These are phyloP conservation scores for Rhinatrema bivittatum DNA, from an alignment of 2,797 vertebrate species.

Conservation along the genomic window DNA sequence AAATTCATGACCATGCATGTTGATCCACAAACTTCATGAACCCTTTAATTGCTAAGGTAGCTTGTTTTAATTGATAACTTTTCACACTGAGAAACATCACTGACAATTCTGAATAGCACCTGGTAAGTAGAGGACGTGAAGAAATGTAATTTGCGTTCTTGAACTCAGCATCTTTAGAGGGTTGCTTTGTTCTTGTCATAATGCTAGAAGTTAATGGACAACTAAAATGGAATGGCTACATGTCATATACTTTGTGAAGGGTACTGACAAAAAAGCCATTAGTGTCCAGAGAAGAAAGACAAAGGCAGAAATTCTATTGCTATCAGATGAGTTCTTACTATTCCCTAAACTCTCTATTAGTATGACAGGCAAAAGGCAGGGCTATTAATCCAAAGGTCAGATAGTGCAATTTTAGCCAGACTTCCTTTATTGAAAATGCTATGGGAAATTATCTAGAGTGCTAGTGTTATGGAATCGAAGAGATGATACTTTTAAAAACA, in stretches of 20 bases:
- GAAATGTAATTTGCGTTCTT: constrained; percentile 60
- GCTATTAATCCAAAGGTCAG: constrained; percentile 74
- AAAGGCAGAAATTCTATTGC: constrained; percentile 72
- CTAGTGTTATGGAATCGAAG: constrained; percentile 49
- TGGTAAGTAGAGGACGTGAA: constrained; percentile 45
- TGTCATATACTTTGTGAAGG: constrained; percentile 79
- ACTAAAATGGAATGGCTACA: constrained; percentile 67
- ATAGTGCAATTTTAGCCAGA: constrained; percentile 57
- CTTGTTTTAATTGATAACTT: constrained; percentile 50
- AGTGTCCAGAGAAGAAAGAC: constrained; percentile 75
- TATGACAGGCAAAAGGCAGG: constrained; percentile 69
- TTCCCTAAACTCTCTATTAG: constrained; percentile 67
- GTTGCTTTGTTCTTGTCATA: constrained; percentile 68
- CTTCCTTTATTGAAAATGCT: constrained; percentile 55
- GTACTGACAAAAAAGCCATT: constrained; percentile 85
- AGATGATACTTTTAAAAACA: constrained; percentile 46
- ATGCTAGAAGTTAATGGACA: constrained; percentile 77
- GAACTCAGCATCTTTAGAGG: constrained; percentile 50
- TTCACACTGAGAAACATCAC: constrained; percentile 44
- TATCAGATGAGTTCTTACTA: constrained; percentile 61
- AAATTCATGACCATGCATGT: no score
- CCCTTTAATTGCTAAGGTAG: constrained; percentile 48
- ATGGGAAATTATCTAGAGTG: constrained; percentile 59
- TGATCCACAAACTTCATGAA: constrained; percentile 42
- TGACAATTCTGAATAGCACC: constrained; percentile 48